Evolutionary conservation across 2,888 invertebrate species (phyloP).

Genomic region (Junonia oenone): DNA sequence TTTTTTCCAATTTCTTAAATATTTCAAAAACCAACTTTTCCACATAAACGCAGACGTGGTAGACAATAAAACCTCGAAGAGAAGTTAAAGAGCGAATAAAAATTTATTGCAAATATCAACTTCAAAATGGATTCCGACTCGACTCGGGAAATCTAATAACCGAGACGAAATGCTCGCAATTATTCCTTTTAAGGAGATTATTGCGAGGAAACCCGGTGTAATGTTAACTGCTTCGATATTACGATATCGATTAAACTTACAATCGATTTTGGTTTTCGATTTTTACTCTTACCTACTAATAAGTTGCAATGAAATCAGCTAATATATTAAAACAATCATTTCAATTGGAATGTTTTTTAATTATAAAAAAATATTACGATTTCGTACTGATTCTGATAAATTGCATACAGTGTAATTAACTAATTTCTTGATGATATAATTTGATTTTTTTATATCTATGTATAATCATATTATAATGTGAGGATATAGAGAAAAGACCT

Average conservation of each 20-base stretch:
- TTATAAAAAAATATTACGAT: no score
- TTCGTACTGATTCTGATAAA: no score
- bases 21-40: background rate
- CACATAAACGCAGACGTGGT: constrained; percentile 33
- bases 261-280: constrained; percentile 36
- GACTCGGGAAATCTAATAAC: constrained; percentile 57
- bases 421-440: no score
- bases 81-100: constrained; percentile 51
- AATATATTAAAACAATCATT: no score
- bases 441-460: no score
- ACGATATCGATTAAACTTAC: constrained; percentile 31
- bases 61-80: constrained; percentile 49
- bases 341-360: no score
- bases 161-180: constrained; percentile 58
- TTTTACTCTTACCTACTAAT: no score
- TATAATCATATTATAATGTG: no score
- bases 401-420: no score
- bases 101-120: constrained; percentile 65
- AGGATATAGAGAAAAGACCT: no score
- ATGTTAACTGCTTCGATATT: constrained; percentile 34
- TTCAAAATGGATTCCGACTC: constrained; percentile 39
- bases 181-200: constrained; percentile 56
- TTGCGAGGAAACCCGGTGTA: constrained; percentile 43
- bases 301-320: no score
- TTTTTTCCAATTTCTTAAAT: no score